Base-by-base conservation (phyloP, 2,113 vertebrate genomes). In the Callopanchax toddi region DNA sequence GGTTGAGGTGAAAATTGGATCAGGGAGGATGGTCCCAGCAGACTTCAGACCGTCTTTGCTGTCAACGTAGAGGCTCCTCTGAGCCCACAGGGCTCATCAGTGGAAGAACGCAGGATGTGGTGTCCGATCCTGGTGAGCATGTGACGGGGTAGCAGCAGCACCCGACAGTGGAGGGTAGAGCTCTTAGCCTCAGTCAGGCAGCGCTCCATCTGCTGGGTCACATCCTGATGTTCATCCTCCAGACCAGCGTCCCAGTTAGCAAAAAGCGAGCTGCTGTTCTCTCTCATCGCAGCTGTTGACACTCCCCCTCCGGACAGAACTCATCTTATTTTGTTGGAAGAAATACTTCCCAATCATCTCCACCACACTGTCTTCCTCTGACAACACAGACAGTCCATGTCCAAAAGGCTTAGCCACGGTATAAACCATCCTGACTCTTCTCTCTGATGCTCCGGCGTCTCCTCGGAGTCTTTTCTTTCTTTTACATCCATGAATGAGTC, bases 11-110 rank as follows among this genome's bases (percentile, higher is more conserved):
- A 93, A 67, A 6, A 64, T 78, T 0, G 73, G 74, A 45, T 91
- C 89, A 0, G 79, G 83, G 1, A 42, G 32, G 54, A 94, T 21
- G 22, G 32, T 82, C 23, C 92, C 93, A 48, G 81, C 78, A 1
- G 61, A 62, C 61, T 76, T 86, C 13, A 87, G 71, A 9, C 68
- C 63, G 0, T 83, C 79, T 55, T 91, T 60, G 44, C 67, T 15
- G 36, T 93, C 88, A 15, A 92, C 44, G 11, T 80, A 89, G 16
- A 79, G 1, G 91, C 93, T 0, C 93, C 93, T 0, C 91, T 88
- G 2, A 93, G 83, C 1, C 93, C 92, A 1, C 93, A 94, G 1
- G 93, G 93, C 78, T 94, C 93, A 0, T 88, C 87, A 0, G 44
- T 44, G 0, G 92, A 88, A 43, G 77, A 70, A 2, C 39, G 68